These are phyloP conservation scores for Stegophylla sp. DNA, from an alignment of 2,888 invertebrate species.

Conservation along the genomic window DNA sequence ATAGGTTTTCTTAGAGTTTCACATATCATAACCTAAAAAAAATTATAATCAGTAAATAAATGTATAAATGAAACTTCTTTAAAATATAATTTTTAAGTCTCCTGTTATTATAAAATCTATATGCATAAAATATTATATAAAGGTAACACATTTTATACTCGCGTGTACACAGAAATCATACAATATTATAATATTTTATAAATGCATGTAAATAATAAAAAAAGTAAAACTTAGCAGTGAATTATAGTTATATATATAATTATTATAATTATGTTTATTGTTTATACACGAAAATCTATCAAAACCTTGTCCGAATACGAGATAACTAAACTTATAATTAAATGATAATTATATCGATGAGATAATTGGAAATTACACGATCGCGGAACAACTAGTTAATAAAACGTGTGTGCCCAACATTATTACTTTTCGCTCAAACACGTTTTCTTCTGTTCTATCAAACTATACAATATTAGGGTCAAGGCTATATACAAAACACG, in stretches of 20 bases:
- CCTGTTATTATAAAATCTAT: too few species aligned
- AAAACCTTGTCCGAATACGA: background rate
- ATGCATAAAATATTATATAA: too few species aligned
- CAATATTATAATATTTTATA: too few species aligned
- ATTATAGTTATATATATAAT: too few species aligned
- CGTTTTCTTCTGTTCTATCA: constrained; percentile 11
- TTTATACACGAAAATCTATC: background rate
- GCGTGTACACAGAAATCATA: too few species aligned
- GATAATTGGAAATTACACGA: constrained; percentile 3
- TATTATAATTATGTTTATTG: too few species aligned
- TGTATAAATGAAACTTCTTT: too few species aligned
- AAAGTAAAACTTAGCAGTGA: too few species aligned
- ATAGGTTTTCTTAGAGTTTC: background rate
- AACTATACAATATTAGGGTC: constrained; percentile 16
- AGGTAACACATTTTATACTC: too few species aligned
- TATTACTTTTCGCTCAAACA: constrained; percentile 1
- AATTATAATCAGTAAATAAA: background rate
- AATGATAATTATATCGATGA: background rate
- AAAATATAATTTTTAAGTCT: too few species aligned
- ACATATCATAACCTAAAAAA: background rate
- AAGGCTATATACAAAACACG: constrained; percentile 13
- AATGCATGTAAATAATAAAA: too few species aligned
- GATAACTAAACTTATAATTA: too few species aligned
- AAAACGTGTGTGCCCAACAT: background rate
- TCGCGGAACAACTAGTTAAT: background rate